Conservation (phyloP, 2,888 invertebrate species). For the Drosophila lacicola region DNA sequence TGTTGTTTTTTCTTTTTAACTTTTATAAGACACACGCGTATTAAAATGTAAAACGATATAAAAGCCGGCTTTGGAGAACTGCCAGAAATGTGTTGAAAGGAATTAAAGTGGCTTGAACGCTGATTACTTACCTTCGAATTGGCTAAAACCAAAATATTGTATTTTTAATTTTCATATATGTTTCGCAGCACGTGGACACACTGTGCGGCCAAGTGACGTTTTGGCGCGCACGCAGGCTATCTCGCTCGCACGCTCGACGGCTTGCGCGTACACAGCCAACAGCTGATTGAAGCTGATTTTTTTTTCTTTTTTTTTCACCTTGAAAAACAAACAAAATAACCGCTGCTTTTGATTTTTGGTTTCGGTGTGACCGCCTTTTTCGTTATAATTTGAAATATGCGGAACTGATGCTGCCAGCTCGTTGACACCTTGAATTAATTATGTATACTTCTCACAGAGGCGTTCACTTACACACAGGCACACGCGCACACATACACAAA, state of each 20-base stretch:
- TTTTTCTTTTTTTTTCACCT: slow-evolving; percentile 42
- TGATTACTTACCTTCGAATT: slow-evolving; percentile 55
- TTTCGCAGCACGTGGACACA: slow-evolving; percentile 26
- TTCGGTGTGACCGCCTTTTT: slow-evolving; percentile 42
- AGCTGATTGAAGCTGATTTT: slow-evolving; percentile 61
- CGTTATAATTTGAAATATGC: slow-evolving; percentile 50
- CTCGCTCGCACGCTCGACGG: slow-evolving; percentile 44
- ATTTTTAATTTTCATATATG: slow-evolving; percentile 14
- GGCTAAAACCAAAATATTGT: slow-evolving; percentile 9
- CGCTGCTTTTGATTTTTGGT: slow-evolving; percentile 40
- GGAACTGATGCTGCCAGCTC: slow-evolving; percentile 40
- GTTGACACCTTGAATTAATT: slow-evolving; percentile 55
- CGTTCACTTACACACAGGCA: slow-evolving; percentile 10
- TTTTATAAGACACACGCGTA: slow-evolving; percentile 60
- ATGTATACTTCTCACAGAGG: slow-evolving; percentile 32
- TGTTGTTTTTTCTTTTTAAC: slow-evolving; percentile 25
- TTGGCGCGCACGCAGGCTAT: slow-evolving; percentile 62
- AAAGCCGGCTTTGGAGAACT: slow-evolving; percentile 28
- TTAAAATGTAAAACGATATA: slow-evolving; percentile 39
- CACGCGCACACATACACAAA: slow-evolving; percentile 24
- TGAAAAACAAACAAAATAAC: slow-evolving; percentile 56
- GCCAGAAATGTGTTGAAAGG: slow-evolving; percentile 11
- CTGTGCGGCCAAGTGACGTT: slow-evolving; percentile 54
- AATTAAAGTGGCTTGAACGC: slow-evolving; percentile 22
- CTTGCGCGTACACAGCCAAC: slow-evolving; percentile 43